These are phyloP conservation scores for Orussus abietinus DNA, from an alignment of 1,140 invertebrate species.

Conservation along the genomic window DNA sequence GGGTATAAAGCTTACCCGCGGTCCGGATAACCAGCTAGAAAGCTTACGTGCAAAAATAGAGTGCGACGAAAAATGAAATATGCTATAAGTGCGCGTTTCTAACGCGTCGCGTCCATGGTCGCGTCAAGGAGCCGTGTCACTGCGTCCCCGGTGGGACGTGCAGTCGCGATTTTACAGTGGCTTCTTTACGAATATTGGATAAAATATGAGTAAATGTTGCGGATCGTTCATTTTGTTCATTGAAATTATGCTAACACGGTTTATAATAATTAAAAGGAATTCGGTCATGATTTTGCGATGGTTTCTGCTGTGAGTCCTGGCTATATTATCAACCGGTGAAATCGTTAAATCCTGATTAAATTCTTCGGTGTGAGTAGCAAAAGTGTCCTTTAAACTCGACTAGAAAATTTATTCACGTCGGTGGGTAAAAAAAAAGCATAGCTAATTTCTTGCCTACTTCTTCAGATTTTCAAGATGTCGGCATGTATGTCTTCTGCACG, in stretches of 20 bases:
- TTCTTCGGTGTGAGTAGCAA: too few species aligned
- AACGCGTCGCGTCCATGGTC: constrained; percentile 2
- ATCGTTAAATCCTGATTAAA: too few species aligned
- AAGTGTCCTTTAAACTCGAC: too few species aligned
- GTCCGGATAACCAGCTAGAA: constrained; percentile 45
- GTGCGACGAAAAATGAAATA: constrained; percentile 48
- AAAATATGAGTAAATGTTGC: too few species aligned
- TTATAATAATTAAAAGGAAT: not conserved
- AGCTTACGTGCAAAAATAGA: constrained; percentile 38
- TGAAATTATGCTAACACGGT: not conserved
- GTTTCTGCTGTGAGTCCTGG: too few species aligned
- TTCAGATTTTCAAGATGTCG: too few species aligned
- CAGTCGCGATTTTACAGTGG: not conserved
- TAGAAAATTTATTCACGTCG: too few species aligned
- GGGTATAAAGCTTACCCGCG: constrained; percentile 38
- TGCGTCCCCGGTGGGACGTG: not conserved
- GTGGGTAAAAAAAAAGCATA: too few species aligned
- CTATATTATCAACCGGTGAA: too few species aligned
- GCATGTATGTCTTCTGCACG: too few species aligned
- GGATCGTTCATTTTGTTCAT: not conserved
- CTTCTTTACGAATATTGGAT: not conserved
- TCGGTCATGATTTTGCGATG: too few species aligned
- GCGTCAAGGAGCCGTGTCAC: not conserved
- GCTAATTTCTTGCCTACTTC: too few species aligned
- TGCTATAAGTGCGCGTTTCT: constrained; percentile 37